Conservation (phyloP, 2,888 invertebrate genomes). For the Ophion costatus region DNA sequence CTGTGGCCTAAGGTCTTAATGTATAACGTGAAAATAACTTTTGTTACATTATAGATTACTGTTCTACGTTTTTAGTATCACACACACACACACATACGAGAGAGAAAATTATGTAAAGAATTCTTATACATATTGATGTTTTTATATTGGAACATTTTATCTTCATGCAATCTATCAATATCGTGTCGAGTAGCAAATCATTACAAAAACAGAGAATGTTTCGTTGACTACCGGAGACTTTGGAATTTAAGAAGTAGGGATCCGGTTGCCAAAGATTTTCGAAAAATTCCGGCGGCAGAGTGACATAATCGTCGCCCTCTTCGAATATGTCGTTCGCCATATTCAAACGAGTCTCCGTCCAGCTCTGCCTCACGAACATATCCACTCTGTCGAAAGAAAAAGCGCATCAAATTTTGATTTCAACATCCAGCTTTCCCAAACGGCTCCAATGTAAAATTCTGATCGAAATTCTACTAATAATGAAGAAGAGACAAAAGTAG, state of each 20-base stretch:
- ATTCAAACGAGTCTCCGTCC: slow-evolving; percentile 91
- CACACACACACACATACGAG: too few relatives aligned
- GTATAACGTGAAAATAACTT: too few relatives aligned
- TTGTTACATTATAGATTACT: too few relatives aligned
- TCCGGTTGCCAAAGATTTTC: slow-evolving; percentile 95
- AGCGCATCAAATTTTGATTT: slow-evolving; percentile 45
- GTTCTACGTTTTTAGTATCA: too few relatives aligned
- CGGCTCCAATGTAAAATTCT: background rate
- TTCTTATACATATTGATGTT: background rate
- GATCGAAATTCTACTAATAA: background rate
- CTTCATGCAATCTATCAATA: background rate
- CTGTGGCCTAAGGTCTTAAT: too few relatives aligned
- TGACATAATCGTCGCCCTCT: slow-evolving; percentile 91
- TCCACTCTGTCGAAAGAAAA: slow-evolving; percentile 87
- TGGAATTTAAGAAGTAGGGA: slow-evolving; percentile 93
- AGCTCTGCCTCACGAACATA: slow-evolving; percentile 92
- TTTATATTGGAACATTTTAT: too few relatives aligned
- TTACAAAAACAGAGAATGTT: background rate
- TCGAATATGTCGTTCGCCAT: slow-evolving; percentile 92
- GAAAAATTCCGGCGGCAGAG: slow-evolving; percentile 91
- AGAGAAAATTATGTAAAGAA: too few relatives aligned
- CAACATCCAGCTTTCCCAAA: slow-evolving; percentile 25
- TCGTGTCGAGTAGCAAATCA: background rate
- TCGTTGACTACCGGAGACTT: slow-evolving; percentile 89
- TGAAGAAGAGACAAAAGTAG: background rate